Percentiles rank a stretch among this genome's conserved stretches.
phyloP scores from a whole-genome alignment of 1,140 invertebrate genomes.

The Globodera ellingtonae region DNA sequence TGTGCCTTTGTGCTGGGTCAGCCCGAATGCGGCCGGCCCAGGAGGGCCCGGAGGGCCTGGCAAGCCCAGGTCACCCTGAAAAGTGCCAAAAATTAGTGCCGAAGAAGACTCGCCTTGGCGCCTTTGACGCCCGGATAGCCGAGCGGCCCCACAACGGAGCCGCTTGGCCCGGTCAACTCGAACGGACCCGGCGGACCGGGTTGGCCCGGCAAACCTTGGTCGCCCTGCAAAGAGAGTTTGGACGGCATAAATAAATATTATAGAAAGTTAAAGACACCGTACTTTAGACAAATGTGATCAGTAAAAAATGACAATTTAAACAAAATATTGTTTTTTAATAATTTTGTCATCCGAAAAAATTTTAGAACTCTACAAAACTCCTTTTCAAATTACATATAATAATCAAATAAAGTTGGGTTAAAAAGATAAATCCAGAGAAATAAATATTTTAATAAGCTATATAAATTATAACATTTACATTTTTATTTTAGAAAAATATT shows the following conservation, averaged over 20 bases:
- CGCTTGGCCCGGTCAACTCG: conserved; percentile 47
- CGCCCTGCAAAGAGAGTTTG: conserved; percentile 52
- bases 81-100: conserved; percentile 26
- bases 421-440: too few relatives aligned
- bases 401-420: too few relatives aligned
- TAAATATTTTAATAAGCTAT: too few relatives aligned
- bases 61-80: conserved; percentile 62
- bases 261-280: too few relatives aligned
- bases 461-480: too few relatives aligned
- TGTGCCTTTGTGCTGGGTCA: conserved; percentile 53
- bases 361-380: too few relatives aligned
- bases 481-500: too few relatives aligned
- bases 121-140: conserved; percentile 58
- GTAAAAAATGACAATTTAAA: too few relatives aligned
- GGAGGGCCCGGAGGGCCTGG: conserved; percentile 57
- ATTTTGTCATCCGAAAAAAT: too few relatives aligned
- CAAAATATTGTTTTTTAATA: too few relatives aligned
- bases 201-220: conserved; percentile 52
- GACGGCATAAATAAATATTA: not conserved
- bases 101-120: conserved; percentile 50
- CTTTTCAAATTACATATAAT: too few relatives aligned
- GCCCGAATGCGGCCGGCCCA: conserved; percentile 52
- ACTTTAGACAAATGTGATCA: too few relatives aligned
- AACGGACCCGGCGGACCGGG: conserved; percentile 56
- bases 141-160: conserved; percentile 58